phyloP scores from a whole-genome alignment of 1,140 invertebrate species.

The Patella vulgata region DNA sequence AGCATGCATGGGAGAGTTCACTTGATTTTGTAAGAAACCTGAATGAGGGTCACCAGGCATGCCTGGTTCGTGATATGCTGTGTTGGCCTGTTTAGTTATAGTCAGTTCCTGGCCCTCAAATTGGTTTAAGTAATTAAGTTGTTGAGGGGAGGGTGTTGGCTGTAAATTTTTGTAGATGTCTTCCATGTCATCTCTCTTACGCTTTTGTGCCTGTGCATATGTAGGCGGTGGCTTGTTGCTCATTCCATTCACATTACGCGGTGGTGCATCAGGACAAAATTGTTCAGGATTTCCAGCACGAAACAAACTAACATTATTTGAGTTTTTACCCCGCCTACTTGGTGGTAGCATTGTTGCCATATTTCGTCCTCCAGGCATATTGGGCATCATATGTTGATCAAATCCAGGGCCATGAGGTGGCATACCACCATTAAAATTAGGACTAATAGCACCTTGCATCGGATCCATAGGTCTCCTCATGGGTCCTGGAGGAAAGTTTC shows the following conservation, averaged over 20 bases:
- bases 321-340: conserved; percentile 21
- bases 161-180: conserved; percentile 78
- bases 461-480: conserved; percentile 34
- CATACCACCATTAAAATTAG: conserved; percentile 42
- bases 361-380: conserved; percentile 29
- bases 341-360: conserved; percentile 29
- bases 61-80: conserved; percentile 61
- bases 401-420: conserved; percentile 70
- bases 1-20: conserved; percentile 46
- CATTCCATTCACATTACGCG: conserved; percentile 26
- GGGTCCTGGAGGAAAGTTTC: conserved; percentile 25
- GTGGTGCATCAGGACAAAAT: conserved; percentile 43
- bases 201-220: conserved; percentile 63
- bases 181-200: conserved; percentile 60
- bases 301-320: conserved; percentile 44
- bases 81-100: conserved; percentile 94
- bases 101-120: conserved; percentile 97
- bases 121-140: conserved; percentile 94
- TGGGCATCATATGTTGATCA: conserved; percentile 60
- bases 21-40: conserved; percentile 34
- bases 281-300: conserved; percentile 63
- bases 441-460: conserved; percentile 41
- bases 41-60: conserved; percentile 29
- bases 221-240: conserved; percentile 61
- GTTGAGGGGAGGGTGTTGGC: conserved; percentile 95